Evolutionary conservation across 2,888 invertebrate genomes (phyloP).

Genomic region (Flabesymbios commensalis): DNA sequence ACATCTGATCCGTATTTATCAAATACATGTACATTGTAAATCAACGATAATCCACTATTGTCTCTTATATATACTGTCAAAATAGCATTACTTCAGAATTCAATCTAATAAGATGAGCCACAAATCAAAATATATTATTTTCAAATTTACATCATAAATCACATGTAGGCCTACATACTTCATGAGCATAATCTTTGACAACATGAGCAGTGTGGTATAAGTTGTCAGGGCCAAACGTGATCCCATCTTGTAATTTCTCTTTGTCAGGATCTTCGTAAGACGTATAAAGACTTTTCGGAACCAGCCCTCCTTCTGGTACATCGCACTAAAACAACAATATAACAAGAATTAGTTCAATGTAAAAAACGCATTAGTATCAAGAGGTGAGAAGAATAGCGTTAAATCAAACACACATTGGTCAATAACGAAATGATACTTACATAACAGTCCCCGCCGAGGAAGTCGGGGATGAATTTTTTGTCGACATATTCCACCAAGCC

Average conservation of each 20-base stretch:
- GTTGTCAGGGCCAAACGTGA: slow-evolving; percentile 49
- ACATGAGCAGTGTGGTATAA: slow-evolving; percentile 61
- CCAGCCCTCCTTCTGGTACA: slow-evolving; percentile 83
- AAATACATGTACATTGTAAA: too few relatives aligned
- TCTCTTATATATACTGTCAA: too few relatives aligned
- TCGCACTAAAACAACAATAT: slow-evolving; percentile 68
- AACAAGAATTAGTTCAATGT: neutral
- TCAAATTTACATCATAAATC: too few relatives aligned
- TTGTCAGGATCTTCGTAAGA: slow-evolving; percentile 50
- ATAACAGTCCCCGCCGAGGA: slow-evolving; percentile 87
- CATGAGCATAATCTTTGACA: slow-evolving; percentile 62
- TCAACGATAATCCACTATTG: too few relatives aligned
- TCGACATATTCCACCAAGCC: slow-evolving; percentile 85
- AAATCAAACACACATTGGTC: neutral
- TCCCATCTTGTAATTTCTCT: slow-evolving; percentile 56
- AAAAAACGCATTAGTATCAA: slow-evolving; percentile 1
- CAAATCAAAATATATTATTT: too few relatives aligned
- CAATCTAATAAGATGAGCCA: too few relatives aligned
- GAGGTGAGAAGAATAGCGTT: neutral
- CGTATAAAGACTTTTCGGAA: slow-evolving; percentile 74
- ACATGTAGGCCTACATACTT: slow-evolving; percentile 55
- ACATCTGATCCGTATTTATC: too few relatives aligned
- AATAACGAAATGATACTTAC: slow-evolving; percentile 69
- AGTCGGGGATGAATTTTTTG: slow-evolving; percentile 84
- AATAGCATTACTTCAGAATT: too few relatives aligned